Base-by-base conservation (phyloP, 2,113 vertebrate genomes). In the Dipodomys spectabilis region DNA sequence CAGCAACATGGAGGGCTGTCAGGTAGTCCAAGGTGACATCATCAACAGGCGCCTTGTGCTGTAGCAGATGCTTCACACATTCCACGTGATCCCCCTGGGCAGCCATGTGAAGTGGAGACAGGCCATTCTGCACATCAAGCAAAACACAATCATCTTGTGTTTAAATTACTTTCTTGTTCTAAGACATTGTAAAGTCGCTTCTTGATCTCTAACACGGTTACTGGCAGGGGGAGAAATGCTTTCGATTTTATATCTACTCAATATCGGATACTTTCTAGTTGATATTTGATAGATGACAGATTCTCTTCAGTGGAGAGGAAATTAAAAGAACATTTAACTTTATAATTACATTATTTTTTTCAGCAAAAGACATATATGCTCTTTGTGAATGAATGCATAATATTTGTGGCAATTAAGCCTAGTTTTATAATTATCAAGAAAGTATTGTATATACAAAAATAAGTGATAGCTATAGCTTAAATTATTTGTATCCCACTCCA, bases 31-130 rank as follows among this genome's bases (percentile, higher is more conserved):
- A 75, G 0, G 99, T 99, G 94, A 99, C 99, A 0, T 99, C 99
- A 16, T 99, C 99, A 8, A 99, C 99, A 0, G 99, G 99, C 1
- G 99, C 99, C 97, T 99, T 99, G 98, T 99, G 99, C 96, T 99
- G 99, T 57, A 99, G 97, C 1, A 99, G 98, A 96, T 99, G 99
- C 93, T 99, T 99, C 89, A 99, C 99, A 20, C 99, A 99, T 49
- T 99, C 99, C 19, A 99, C 98, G 0, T 99, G 99, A 97, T 99
- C 99, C 19, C 99, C 99, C 88, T 99, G 99, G 0, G 99, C 99
- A 0, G 99, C 99, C 99, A 99, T 99, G 98, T 99, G 99, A 10
- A 99, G 99, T 0, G 99, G 99, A 72, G 99, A 99, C 67, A 99
- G 98, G 8, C 99, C 99, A 0, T 99, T 99, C 99, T 99, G 96